Base-by-base conservation (phyloP, 2,113 vertebrate genomes). In the Oreochromis niloticus region DNA sequence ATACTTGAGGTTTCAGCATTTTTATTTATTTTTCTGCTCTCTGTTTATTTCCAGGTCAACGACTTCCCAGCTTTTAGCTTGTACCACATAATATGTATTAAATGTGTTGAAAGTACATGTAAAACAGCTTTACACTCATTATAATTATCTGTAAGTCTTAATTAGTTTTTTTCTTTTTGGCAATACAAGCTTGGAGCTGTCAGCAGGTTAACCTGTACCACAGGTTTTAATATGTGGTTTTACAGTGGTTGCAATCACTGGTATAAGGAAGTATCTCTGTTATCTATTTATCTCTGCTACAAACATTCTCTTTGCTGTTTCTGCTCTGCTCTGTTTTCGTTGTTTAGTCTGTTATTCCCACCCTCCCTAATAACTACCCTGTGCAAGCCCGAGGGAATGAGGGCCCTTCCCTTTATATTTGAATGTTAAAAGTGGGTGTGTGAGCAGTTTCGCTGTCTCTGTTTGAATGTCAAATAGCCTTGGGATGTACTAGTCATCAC, bases 361-460 rank as follows among this genome's bases (percentile, higher is more conserved):
- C 87, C 80, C 66, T 55, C 14, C 48, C 46, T 94, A 92, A 91
- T 94, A 91, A 87, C 90, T 90, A 91, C 88, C 87, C 84, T 92
- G 52, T 89, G 84, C 85, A 79, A 75, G 66, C 93, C 89, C 2
- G n/a, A 87, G 93, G 89, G 89, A 85, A 52, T 59, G 50, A 9
- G 75, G 81, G 86, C 91, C 87, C 84, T 87, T 93, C 80, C 75
- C 87, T 92, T 84, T 84, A 85, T 86, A 94, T 94, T 96, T 97
- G 96, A 96, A 96, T 97, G 94, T 92, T 92, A 94, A 78, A 71
- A 88, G 73, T 92, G 92, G 92, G 88, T 91, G 91, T 93, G 92
- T 90, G 81, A 93, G 88, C 85, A 75, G 89, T 92, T 91, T 54
- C 85, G 88, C 91, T 90, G 89, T 87, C 89, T 93, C 61, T 92